phyloP scores from a whole-genome alignment of 2,888 invertebrate species.

The Neuroscelio doddi region DNA sequence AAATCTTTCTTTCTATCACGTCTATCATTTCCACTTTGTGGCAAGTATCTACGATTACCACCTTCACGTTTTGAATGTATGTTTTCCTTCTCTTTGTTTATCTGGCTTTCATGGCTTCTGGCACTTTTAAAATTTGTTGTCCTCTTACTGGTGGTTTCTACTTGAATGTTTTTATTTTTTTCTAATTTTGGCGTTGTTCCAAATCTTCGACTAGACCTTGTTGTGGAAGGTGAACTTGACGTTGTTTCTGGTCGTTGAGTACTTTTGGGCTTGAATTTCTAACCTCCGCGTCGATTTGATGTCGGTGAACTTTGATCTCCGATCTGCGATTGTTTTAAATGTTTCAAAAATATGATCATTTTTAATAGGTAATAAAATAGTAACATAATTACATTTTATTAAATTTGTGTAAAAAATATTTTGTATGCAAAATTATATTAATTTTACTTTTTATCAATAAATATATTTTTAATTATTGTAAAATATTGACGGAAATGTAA shows the following conservation, averaged over 20 bases:
- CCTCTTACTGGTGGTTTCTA: conserved; percentile 6
- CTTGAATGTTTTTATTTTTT: conserved; percentile 8
- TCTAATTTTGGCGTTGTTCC: conserved; percentile 15
- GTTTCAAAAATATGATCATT: too few species aligned
- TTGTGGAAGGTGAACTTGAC: conserved; percentile 36
- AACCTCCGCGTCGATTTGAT: conserved; percentile 54
- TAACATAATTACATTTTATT: too few species aligned
- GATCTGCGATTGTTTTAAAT: conserved; percentile 45
- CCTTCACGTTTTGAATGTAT: conserved; percentile 15
- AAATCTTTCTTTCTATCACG: conserved; percentile 15
- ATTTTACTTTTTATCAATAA: too few species aligned
- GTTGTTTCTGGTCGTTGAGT: conserved; percentile 46
- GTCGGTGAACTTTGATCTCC: conserved; percentile 53
- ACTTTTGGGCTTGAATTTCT: conserved; percentile 56
- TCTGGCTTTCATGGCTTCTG: conserved; percentile 19
- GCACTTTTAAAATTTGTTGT: conserved; percentile 14
- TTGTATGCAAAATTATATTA: too few species aligned
- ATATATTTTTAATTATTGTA: too few species aligned
- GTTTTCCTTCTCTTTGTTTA: conserved; percentile 7
- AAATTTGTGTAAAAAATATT: too few species aligned
- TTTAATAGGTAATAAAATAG: too few species aligned
- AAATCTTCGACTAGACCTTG: conserved; percentile 31
- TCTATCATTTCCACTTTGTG: conserved; percentile 14
- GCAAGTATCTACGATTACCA: conserved; percentile 25
- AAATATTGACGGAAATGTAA: too few species aligned